Evolutionary conservation across 2,797 vertebrate species (phyloP).

Genomic region (Phoxinus dragarum): DNA sequence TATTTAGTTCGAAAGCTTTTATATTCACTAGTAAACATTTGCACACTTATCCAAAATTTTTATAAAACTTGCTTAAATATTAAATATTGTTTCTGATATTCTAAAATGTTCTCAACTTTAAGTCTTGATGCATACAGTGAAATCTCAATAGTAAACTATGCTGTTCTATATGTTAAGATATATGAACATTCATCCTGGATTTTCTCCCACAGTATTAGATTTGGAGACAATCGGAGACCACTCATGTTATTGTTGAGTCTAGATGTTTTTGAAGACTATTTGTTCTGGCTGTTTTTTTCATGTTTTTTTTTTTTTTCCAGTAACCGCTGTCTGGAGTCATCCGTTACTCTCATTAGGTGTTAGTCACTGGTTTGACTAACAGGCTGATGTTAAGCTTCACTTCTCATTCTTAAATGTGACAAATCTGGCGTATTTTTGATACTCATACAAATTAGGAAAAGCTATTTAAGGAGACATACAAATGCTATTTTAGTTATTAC

Average conservation of each 20-base stretch:
- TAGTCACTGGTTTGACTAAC: slow-evolving; percentile 11
- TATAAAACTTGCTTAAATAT: background rate
- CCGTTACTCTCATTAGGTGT: background rate
- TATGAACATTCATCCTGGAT: background rate
- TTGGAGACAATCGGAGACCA: background rate
- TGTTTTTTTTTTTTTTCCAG: background rate
- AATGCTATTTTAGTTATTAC: background rate
- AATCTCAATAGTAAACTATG: background rate
- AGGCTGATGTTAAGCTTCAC: background rate
- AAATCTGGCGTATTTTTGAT: too few species aligned
- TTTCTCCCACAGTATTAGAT: background rate
- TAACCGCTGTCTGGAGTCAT: background rate
- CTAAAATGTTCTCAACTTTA: background rate
- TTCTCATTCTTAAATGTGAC: background rate
- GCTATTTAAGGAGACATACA: background rate
- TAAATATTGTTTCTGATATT: background rate
- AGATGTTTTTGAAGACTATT: background rate
- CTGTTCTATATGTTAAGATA: too few species aligned
- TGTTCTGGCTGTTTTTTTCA: slow-evolving; percentile 5
- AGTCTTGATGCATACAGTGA: background rate
- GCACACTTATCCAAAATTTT: background rate
- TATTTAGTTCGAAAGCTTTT: background rate
- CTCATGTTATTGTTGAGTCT: background rate
- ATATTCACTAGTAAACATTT: background rate
- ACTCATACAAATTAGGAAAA: background rate